Evolutionary conservation across 2,113 vertebrate genomes (phyloP), one percentile per base, ranked within the genome.

Genomic region (Oryzias celebensis): DNA sequence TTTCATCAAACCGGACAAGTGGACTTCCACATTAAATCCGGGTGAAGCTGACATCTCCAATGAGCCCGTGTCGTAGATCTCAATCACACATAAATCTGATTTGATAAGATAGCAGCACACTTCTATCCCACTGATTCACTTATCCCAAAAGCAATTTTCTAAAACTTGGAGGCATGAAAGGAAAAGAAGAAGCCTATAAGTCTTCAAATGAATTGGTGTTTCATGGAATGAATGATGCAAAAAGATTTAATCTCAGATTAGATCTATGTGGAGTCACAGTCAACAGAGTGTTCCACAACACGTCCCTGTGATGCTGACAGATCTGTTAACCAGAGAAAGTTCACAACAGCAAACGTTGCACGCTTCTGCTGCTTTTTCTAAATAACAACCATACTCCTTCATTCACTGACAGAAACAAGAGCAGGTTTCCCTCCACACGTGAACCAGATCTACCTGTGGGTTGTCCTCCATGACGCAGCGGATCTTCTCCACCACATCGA

Each of bases 401-500:
- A 14, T 59, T 56, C 13, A n/a, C 7, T 36, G 31, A 36, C 23
- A 52, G 28, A 14, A 4, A 7, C 6, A 0, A 1, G n/a, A 0
- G 36, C 6, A 0, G 10, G n/a, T 0, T 7, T 42, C 5, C 41
- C 1, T 14, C 17, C 28, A 14, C 17, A 22, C 17, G 1, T 41
- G 20, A 7, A 7, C 13, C 17, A 20, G 15, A 4, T 57, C 73
- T 90, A 98, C 97, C 94, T 96, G 93, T 0, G 93, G 80, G 43
- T 95, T 94, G 76, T 98, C 97, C 82, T 99, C 97, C 96, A 99
- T 98, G 68, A 98, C 87, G 5, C 92, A 93, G 0, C 97, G 94
- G 62, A 99, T 96, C 90, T 96, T 98, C 89, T 98, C 97, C 71
- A 99, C 96, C 5, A 99, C 95, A 0, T 98, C 96, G 0, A 94